Percentiles rank a stretch among this genome's conserved stretches.
Evolutionary conservation across 1,140 invertebrate species (phyloP).

Genomic region (Aleiodes sp.): DNA sequence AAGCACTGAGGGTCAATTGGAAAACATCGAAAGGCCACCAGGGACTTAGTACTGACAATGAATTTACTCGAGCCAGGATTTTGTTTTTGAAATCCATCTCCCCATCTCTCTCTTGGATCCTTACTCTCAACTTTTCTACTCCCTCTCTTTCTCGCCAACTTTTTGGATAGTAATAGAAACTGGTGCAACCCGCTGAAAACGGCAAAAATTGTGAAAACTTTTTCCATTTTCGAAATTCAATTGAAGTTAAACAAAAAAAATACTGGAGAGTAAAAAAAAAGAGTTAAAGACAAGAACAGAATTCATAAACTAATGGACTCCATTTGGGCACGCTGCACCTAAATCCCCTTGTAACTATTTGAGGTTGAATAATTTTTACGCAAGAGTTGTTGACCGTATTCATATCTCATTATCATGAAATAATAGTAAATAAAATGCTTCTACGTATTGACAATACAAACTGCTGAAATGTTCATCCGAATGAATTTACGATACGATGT

Average conservation of each 20-base stretch:
- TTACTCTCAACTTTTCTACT: conserved; percentile 2
- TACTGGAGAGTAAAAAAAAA: background rate
- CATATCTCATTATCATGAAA: too few species aligned
- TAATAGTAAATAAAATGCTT: too few species aligned
- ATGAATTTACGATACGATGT: background rate
- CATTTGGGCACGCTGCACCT: too few species aligned
- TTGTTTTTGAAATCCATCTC: background rate
- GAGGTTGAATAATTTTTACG: too few species aligned
- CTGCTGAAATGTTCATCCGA: background rate
- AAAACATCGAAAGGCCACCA: conserved; percentile 14
- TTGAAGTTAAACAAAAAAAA: background rate
- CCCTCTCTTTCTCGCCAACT: background rate
- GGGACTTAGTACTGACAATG: conserved; percentile 1
- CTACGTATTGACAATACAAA: background rate
- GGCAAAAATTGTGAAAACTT: background rate
- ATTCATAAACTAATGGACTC: background rate
- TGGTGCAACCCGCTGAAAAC: background rate
- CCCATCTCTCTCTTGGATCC: too few species aligned
- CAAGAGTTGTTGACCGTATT: too few species aligned
- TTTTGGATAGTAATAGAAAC: background rate
- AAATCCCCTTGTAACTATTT: too few species aligned
- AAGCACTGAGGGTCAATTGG: background rate
- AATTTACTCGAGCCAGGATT: conserved; percentile 1
- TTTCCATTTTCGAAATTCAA: background rate
- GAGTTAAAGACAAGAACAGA: background rate